Base-by-base conservation (phyloP, 2,113 vertebrate genomes). In the Thamnophis sirtalis region DNA sequence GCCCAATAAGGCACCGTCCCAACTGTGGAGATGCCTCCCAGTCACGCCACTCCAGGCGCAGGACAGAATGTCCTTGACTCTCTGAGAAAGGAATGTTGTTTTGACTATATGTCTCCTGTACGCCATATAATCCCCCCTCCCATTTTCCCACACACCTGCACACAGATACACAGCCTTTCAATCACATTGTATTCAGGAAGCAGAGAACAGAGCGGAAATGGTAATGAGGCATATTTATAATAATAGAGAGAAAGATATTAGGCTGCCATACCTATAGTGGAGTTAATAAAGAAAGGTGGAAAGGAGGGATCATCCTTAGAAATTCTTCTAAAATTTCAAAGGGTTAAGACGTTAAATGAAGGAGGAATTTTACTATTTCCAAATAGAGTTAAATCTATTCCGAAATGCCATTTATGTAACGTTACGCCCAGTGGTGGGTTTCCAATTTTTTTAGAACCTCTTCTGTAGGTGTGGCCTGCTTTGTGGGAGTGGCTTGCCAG, bases 161-260 rank as follows among this genome's bases (percentile, higher is more conserved):
- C 68, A 19, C 33, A 19, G 6, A 19, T 7, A 8, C 33, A 38
- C 33, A 0, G 0, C 56, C 9, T 92, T 94, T 94, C 94, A 92
- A 38, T 97, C 96, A 86, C 38, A 50, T 92, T 96, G 91, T 68
- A 95, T 96, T 95, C 93, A 93, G 93, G 94, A 94, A 93, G 94
- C 90, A 93, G 95, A 89, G 91, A 92, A 8, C 87, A 80, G 8
- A n/a, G 0, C 87, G 92, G 43, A 11, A 94, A 94, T 85, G 55
- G 84, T 85, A 92, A 94, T 92, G 93, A 95, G 95, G 94, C 90
- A 88, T 94, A 21, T 8, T 21, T 80, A 80, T 33, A 80, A 38
- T n/a, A 96, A 96, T 96, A 96, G 95, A 93, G 73, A 84, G 94
- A 86, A 93, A 96, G 93, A 95, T 95, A 95, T 96, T 94, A 93